phyloP scores from a whole-genome alignment of 2,888 invertebrate genomes.

The Drosophila suboccidentalis region DNA sequence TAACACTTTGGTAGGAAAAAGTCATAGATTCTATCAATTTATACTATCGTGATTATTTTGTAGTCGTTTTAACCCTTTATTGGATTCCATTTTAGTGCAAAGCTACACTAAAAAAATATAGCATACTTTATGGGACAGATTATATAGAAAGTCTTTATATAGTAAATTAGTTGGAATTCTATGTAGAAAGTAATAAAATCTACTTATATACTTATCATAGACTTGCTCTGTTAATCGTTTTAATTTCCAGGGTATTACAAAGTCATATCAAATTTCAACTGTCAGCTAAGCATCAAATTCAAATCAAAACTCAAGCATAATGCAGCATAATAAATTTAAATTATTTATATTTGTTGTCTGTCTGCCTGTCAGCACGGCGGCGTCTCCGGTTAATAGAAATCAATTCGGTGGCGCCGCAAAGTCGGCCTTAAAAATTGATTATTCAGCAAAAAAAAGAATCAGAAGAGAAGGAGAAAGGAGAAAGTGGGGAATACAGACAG shows the following conservation, averaged over 20 bases:
- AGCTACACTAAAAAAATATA: not conserved
- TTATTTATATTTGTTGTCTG: not conserved
- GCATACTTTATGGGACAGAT: conserved; percentile 4
- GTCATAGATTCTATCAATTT: too few relatives aligned
- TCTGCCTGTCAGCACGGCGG: conserved; percentile 5
- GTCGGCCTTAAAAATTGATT: conserved; percentile 42
- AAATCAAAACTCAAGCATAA: conserved; percentile 1
- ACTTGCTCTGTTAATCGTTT: not conserved
- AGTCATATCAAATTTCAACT: not conserved
- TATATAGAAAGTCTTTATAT: too few relatives aligned
- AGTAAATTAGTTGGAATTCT: not conserved
- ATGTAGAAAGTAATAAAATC: too few relatives aligned
- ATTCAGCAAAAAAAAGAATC: conserved; percentile 40
- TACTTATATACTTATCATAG: not conserved
- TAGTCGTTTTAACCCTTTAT: too few relatives aligned
- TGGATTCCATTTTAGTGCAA: too few relatives aligned
- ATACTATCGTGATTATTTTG: too few relatives aligned
- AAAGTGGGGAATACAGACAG: conserved; percentile 8
- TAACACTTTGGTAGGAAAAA: too few relatives aligned
- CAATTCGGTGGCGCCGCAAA: conserved; percentile 44
- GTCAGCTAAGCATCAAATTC: conserved; percentile 4
- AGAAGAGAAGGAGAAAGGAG: not conserved
- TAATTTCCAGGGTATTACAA: not conserved
- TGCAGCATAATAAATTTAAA: conserved; percentile 27
- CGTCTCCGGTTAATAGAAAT: conserved; percentile 29